Evolutionary conservation across 35 echinoderm and acorn worm genomes (phyloP).

Genomic region (Apostichopus parvimensis): DNA sequence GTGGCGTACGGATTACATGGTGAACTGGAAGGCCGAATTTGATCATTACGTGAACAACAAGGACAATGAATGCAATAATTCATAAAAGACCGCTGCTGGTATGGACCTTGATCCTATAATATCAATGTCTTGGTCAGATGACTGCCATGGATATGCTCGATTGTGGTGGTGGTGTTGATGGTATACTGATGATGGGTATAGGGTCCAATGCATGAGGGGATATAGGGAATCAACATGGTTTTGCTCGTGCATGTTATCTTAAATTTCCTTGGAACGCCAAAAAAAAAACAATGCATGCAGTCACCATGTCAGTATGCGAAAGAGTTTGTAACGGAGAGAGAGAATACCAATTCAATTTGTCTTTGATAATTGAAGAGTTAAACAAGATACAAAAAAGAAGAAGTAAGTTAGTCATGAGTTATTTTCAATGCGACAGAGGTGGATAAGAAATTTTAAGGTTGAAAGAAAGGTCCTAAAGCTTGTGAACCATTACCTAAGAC

Average conservation of each 20-base stretch:
- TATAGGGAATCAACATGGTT: background rate
- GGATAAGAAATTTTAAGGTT: no score
- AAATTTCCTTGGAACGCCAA: background rate
- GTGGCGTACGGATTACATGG: slow-evolving; percentile 96
- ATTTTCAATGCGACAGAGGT: no score
- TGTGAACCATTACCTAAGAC: no score
- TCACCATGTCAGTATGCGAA: background rate
- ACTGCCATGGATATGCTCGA: background rate
- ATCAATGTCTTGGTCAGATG: background rate
- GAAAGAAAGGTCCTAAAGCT: no score
- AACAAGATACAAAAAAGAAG: no score
- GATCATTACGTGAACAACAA: slow-evolving; percentile 89
- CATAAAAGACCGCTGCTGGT: background rate
- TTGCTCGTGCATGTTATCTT: background rate
- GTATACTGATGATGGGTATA: slow-evolving; percentile 15
- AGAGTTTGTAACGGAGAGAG: no score
- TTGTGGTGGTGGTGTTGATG: background rate
- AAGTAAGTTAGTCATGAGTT: no score
- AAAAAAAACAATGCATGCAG: background rate
- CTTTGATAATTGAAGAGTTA: no score
- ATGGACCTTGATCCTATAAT: background rate
- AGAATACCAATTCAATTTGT: no score
- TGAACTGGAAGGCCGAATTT: slow-evolving; percentile 97
- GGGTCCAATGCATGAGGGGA: slow-evolving; percentile 41
- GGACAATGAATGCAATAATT: slow-evolving; percentile 54